Percentiles rank a stretch among this genome's conserved stretches.
Conservation (phyloP, 1,140 invertebrate genomes). For the Diachasma alloeum region DNA sequence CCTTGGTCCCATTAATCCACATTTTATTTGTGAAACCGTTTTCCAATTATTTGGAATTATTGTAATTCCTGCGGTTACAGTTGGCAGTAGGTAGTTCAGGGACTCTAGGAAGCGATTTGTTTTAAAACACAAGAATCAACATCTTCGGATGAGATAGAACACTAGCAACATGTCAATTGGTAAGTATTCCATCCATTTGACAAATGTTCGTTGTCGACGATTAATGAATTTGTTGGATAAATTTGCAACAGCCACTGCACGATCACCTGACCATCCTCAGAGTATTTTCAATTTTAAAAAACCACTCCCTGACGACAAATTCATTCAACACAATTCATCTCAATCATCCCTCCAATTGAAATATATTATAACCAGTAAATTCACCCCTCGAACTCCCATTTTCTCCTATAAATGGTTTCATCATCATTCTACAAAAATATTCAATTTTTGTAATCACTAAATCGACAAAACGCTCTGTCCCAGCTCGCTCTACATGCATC, state of each 20-base stretch:
- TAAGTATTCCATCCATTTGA: not conserved
- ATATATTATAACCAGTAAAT: not conserved
- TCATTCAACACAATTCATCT: not conserved
- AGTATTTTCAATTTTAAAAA: too few relatives aligned
- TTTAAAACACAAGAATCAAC: not conserved
- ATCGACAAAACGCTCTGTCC: not conserved
- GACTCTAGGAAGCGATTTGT: conserved; percentile 17
- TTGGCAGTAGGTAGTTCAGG: not conserved
- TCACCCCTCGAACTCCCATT: not conserved
- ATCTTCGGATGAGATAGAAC: conserved; percentile 9
- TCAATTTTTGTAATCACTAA: conserved; percentile 14
- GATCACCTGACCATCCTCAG: too few relatives aligned
- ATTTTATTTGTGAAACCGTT: not conserved
- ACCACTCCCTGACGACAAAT: not conserved
- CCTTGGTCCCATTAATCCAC: not conserved
- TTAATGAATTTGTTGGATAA: conserved; percentile 1
- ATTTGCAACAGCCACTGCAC: too few relatives aligned
- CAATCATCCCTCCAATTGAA: not conserved
- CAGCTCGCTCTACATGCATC: not conserved
- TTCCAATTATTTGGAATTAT: not conserved
- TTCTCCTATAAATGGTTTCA: not conserved
- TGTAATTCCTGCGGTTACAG: not conserved
- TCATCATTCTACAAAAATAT: conserved; percentile 20
- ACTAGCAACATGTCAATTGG: not conserved
- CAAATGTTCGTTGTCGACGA: not conserved